These are phyloP conservation scores for Tympanoctomys barrerae DNA, from an alignment of 2,797 vertebrate species.

Conservation along the genomic window DNA sequence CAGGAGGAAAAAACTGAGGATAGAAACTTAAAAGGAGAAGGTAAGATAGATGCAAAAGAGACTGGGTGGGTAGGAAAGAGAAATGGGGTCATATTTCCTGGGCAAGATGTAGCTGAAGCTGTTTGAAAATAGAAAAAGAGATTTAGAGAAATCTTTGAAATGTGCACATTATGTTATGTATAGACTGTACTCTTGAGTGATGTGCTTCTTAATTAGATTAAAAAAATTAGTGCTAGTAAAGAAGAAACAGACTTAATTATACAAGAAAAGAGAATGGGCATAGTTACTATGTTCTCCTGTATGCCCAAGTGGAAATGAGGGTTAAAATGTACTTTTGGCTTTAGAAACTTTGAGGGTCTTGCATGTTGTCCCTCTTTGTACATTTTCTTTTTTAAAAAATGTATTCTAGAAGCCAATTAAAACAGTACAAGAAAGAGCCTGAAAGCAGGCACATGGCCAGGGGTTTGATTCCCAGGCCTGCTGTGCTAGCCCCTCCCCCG, in stretches of 20 bases:
- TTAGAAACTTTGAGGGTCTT: not conserved
- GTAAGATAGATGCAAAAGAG: not conserved
- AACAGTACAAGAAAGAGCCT: not conserved
- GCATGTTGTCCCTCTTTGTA: not conserved
- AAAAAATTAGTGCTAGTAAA: not conserved
- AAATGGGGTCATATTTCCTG: not conserved
- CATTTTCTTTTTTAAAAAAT: not conserved
- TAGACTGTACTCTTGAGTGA: not conserved
- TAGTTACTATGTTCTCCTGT: not conserved
- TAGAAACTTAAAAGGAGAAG: not conserved
- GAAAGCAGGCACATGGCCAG: no score
- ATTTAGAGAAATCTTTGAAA: not conserved
- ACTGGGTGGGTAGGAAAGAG: not conserved
- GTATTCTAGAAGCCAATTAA: not conserved
- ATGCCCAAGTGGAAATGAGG: not conserved
- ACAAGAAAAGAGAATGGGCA: not conserved
- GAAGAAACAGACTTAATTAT: not conserved
- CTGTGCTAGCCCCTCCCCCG: no score
- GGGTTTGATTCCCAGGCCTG: no score
- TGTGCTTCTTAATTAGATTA: not conserved
- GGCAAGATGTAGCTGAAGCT: not conserved
- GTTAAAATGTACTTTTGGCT: conserved; percentile 46
- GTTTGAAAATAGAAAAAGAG: conserved; percentile 16
- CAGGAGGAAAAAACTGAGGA: not conserved
- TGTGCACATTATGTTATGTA: not conserved